Percentiles rank a stretch among this genome's conserved stretches.
These are phyloP conservation scores for Cremastinae sp. DNA, from an alignment of 2,888 invertebrate species.

Conservation along the genomic window DNA sequence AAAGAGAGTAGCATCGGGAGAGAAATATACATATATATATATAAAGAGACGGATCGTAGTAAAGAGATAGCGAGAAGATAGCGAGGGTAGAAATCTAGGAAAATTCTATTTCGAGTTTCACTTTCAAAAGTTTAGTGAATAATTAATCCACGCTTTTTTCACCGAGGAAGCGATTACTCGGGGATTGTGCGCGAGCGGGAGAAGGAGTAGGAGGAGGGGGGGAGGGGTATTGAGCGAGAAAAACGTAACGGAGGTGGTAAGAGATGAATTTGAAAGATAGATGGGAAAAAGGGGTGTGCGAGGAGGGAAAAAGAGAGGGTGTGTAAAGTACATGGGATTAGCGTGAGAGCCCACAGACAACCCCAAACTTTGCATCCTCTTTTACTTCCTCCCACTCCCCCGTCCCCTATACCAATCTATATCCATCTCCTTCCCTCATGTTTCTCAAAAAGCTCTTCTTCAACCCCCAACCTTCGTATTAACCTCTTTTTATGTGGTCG, in stretches of 20 bases:
- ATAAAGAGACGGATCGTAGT: too few relatives aligned
- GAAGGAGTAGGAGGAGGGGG: background rate
- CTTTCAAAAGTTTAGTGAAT: slow-evolving; percentile 34
- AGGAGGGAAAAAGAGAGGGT: too few relatives aligned
- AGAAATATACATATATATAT: too few relatives aligned
- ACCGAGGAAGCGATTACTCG: slow-evolving; percentile 30
- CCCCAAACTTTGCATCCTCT: slow-evolving; percentile 24
- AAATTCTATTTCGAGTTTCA: slow-evolving; percentile 17
- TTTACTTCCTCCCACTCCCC: slow-evolving; percentile 18
- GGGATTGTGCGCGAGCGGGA: background rate
- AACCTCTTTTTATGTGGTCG: slow-evolving; percentile 33
- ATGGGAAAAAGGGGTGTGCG: slow-evolving; percentile 9
- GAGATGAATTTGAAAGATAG: slow-evolving; percentile 33
- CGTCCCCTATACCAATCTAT: slow-evolving; percentile 7
- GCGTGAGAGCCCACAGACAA: slow-evolving; percentile 52
- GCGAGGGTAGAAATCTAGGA: too few relatives aligned
- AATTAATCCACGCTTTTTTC: slow-evolving; percentile 37
- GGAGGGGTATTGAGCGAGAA: background rate
- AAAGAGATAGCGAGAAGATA: too few relatives aligned
- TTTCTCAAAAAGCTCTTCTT: slow-evolving; percentile 4
- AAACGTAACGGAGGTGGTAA: slow-evolving; percentile 21
- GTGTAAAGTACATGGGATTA: slow-evolving; percentile 54
- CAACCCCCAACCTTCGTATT: slow-evolving; percentile 3
- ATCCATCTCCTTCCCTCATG: too few relatives aligned
- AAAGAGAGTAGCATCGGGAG: too few relatives aligned